A percentile compares a stretch with the other conserved stretches of the same genome.
Evolutionary conservation across 2,797 vertebrate species (phyloP).

Genomic region (Anguilla obscura): DNA sequence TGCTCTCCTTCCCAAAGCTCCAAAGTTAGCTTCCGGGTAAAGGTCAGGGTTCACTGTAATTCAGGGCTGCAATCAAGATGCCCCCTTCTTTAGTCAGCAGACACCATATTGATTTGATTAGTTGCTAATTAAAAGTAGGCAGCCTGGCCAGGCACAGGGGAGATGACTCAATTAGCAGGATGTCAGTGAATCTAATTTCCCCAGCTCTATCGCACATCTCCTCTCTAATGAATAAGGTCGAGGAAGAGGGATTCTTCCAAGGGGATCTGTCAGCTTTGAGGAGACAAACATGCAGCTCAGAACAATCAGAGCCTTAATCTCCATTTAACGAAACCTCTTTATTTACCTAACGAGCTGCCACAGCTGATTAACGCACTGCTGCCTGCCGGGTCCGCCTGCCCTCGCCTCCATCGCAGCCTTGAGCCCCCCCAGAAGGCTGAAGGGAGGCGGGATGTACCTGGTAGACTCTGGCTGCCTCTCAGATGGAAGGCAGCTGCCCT

Average conservation of each 20-base stretch:
- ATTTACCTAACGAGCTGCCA: conserved; percentile 38
- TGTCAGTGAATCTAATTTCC: conserved; percentile 92
- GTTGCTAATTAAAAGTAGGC: conserved; percentile 91
- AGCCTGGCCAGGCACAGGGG: conserved; percentile 79
- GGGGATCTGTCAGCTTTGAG: conserved; percentile 35
- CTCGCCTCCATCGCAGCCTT: background rate
- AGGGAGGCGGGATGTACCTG: background rate
- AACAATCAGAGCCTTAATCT: conserved; percentile 38
- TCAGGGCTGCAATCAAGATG: conserved; percentile 47
- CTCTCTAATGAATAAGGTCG: conserved; percentile 67
- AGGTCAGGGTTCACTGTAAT: conserved; percentile 57
- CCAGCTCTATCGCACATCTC: conserved; percentile 79
- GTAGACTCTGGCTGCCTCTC: background rate
- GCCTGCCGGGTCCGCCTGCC: conserved; percentile 9
- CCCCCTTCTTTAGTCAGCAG: conserved; percentile 67
- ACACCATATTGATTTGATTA: conserved; percentile 94
- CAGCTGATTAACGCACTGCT: conserved; percentile 21
- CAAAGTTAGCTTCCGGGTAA: conserved; percentile 7
- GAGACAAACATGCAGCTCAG: conserved; percentile 30
- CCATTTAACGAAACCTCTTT: conserved; percentile 37
- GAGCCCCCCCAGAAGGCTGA: background rate
- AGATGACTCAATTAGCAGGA: conserved; percentile 92
- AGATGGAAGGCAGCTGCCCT: too few relatives aligned
- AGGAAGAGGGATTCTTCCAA: conserved; percentile 41
- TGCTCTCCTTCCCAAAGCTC: background rate